Base-by-base conservation (phyloP, 2,888 invertebrate genomes). In the Epinotia nisella region DNA sequence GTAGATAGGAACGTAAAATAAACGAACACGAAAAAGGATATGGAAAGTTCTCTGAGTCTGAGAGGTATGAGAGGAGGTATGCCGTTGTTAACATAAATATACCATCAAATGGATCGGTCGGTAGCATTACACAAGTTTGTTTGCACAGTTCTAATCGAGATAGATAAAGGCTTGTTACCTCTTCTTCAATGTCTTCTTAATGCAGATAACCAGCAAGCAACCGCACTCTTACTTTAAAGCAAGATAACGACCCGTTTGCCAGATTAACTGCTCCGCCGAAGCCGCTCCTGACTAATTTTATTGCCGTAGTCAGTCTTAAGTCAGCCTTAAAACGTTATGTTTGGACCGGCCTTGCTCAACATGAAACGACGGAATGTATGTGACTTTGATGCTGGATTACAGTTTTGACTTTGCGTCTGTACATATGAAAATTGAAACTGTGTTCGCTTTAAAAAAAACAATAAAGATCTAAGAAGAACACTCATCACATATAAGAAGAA, bases 261-360 rank as follows among this genome's bases (percentile, higher is more conserved):
- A 62, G 71, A 71, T 76, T 76, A 72, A 75, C 66, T 74, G 74
- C 74, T 62, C 41, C 66, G 66, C 72, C 19, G 45, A 69, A 65
- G 70, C 64, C 71, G 68, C 60, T 73, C 68, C 71, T 62, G 41
- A 74, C 62, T 45, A 60, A 69, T 62, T 71, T 75, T 72, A 70
- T 74, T 74, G 67, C 71, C 53, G 71, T 66, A 70, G 56, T 66
- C 49, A 41, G 53, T 19, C 17, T 61, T 62, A 66, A 70, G 58
- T 49, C 45, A 60, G 24, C 35, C 39, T 55, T 41, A 51, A 60
- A 41, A 29, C 56, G 2, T 49, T 24, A 41, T 35, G 19, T 19
- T 51, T 21, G 19, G n/a, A 15, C 21, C 21, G 41, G 41, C n/a
- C 55, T 39, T 41, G 5, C 53, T 53, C 19, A 21, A 65, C 13